Evolutionary conservation across 2,888 invertebrate genomes (phyloP), one percentile per base, ranked within the genome.

Genomic region (Byasa hedistus): DNA sequence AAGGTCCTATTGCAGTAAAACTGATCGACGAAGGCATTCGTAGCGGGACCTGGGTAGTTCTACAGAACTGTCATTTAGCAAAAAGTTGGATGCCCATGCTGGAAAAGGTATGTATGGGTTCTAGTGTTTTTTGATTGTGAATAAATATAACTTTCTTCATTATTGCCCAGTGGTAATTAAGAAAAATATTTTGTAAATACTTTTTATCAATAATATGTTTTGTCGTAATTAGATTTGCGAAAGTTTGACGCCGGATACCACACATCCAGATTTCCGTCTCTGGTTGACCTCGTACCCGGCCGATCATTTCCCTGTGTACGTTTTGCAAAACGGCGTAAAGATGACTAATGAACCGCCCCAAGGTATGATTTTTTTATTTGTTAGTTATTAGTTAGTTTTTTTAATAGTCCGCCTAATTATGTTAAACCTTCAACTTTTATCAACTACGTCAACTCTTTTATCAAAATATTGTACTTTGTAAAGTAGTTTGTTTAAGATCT

Each of bases 271-370:
- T 83, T 99, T 98, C 82, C 94, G 98, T 23, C 89, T 99, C 10
- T 99, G 98, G 98, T 87, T 99, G 22, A 98, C 98, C 1, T 98
- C 98, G 19, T 98, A 98, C 80, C 98, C 98, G 0, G 96, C 96
- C 0, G 95, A 96, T 0, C 95, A 98, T 87, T 99, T 99, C 83
- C 98, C 99, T 0, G 96, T 98, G 0, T 94, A 96, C 58, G 96
- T 98, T 3, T 89, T 99, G 55, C 98, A 98, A 82, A 98, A 97
- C 76, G 97, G 98, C 51, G 96, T 98, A 0, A 98, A 98, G 92
- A 98, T 99, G 96, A 98, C 98, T 0, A 98, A 98, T 82, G 98
- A 99, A 83, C 98, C 98, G 0, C 98, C 98, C 0, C 96, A 97
- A 85, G 98, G 44, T 44, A 44, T 44, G 17, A 44, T n/a, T n/a